A percentile compares a stretch with the other conserved stretches of the same genome.
Conservation (phyloP, 2,888 invertebrate genomes). For the Pandemis cinnamomeana region DNA sequence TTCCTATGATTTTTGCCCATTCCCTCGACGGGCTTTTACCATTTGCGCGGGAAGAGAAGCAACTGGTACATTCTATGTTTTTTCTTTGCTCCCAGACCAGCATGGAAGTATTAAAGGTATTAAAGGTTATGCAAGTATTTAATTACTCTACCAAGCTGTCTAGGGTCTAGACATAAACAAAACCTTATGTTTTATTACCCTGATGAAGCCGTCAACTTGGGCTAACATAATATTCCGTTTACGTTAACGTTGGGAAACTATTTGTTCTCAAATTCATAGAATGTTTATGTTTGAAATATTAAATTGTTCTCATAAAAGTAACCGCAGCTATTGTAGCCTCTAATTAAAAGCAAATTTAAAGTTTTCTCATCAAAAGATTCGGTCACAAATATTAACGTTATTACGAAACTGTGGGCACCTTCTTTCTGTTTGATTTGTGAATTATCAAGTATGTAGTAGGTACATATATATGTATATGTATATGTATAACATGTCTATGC, state of each 20-base stretch:
- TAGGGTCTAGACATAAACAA: slow-evolving; percentile 8
- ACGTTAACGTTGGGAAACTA: slow-evolving; percentile 14
- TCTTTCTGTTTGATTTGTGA: too few relatives aligned
- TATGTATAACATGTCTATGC: too few relatives aligned
- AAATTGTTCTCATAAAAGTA: background rate
- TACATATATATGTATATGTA: too few relatives aligned
- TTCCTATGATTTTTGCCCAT: too few relatives aligned
- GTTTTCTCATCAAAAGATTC: background rate
- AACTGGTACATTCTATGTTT: too few relatives aligned
- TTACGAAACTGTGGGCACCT: background rate
- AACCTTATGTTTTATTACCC: slow-evolving; percentile 21
- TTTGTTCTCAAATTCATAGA: slow-evolving; percentile 6
- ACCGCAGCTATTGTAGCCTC: background rate
- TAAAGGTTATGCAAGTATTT: background rate
- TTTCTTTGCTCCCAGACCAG: too few relatives aligned
- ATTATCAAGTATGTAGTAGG: too few relatives aligned
- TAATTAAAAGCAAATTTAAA: background rate
- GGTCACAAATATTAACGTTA: background rate
- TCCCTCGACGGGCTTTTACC: too few relatives aligned
- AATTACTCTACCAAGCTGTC: background rate
- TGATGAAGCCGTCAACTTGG: slow-evolving; percentile 5
- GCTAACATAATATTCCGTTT: slow-evolving; percentile 17
- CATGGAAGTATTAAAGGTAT: too few relatives aligned
- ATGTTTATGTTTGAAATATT: background rate
- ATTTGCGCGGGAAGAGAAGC: too few relatives aligned